Base-by-base conservation (phyloP, 2,113 vertebrate genomes). In the Pavo muticus region DNA sequence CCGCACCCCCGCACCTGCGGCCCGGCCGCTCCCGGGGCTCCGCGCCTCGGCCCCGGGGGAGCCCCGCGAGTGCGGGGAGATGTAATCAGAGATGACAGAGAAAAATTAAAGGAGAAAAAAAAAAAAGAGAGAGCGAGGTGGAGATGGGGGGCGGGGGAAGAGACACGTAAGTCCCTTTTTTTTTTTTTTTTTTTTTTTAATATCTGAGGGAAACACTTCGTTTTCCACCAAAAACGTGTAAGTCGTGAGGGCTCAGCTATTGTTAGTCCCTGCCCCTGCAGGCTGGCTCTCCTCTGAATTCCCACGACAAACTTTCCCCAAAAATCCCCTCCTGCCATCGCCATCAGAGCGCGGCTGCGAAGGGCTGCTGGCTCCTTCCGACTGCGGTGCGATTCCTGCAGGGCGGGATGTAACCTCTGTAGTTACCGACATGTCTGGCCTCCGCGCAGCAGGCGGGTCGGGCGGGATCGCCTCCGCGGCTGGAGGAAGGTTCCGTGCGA, bases 21-120 rank as follows among this genome's bases (percentile, higher is more conserved):
- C 87, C 91, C 80, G 25, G 81, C 74, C 9, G 84, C 91, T 94
- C 94, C 95, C 87, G 21, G 32, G 84, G 80, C 85, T 94, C 87
- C 79, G 89, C 78, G 84, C 77, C 77, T 80, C 76, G 88, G 91
- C 91, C 94, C 87, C 93, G 29, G 93, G 97, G 94, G 97, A 96
- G 96, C 92, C 97, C 96, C 87, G 82, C 32, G 93, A 94, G 79
- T 45, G 90, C 86, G 76, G 84, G 82, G 48, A 77, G 90, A 94
- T 91, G 94, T 94, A 81, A 96, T 93, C 95, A 83, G 95, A 95
- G 92, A 92, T 83, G 96, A 88, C 96, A 96, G 91, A 91, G 94
- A 87, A 95, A 92, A 96, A 96, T 84, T 72, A 57, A 92, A 72
- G 27, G 5, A 10, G 25, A n/a, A 47, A 30, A 32, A n/a, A 30